A percentile compares a stretch with the other conserved stretches of the same genome.
Conservation (phyloP, 2,113 vertebrate genomes). For the Calonectris borealis region DNA sequence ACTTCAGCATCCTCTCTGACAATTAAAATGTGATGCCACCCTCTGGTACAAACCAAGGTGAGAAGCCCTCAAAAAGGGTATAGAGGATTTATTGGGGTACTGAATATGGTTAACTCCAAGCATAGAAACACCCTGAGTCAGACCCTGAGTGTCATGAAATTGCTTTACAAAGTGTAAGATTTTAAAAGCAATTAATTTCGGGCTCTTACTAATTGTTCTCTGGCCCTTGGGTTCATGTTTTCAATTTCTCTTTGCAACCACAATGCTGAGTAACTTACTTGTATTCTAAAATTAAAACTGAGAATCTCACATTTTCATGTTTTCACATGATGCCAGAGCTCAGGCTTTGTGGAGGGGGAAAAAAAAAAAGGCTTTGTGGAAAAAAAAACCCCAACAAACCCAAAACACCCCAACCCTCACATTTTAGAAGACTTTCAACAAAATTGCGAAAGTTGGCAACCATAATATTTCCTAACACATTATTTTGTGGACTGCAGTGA, state of each 20-base stretch:
- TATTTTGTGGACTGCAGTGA: conserved; percentile 38
- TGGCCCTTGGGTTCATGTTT: conserved; percentile 27
- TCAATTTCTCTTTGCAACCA: conserved; percentile 41
- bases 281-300: conserved; percentile 42
- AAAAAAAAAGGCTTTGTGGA: neutral
- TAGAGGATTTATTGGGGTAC: neutral
- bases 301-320: conserved; percentile 33
- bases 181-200: neutral
- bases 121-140: neutral
- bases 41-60: neutral
- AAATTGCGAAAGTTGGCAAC: conserved; percentile 31
- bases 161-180: neutral
- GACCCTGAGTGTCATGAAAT: neutral
- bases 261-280: conserved; percentile 42
- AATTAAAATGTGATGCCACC: neutral
- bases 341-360: neutral
- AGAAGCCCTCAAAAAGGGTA: neutral
- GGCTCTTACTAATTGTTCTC: conserved; percentile 17
- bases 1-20: neutral
- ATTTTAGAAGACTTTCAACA: conserved; percentile 26
- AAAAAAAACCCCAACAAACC: neutral
- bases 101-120: neutral
- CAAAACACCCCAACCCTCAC: conserved; percentile 1
- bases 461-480: conserved; percentile 23
- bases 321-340: conserved; percentile 36